Base-by-base conservation (phyloP, 2,888 invertebrate species). In the Aplocera efformata region DNA sequence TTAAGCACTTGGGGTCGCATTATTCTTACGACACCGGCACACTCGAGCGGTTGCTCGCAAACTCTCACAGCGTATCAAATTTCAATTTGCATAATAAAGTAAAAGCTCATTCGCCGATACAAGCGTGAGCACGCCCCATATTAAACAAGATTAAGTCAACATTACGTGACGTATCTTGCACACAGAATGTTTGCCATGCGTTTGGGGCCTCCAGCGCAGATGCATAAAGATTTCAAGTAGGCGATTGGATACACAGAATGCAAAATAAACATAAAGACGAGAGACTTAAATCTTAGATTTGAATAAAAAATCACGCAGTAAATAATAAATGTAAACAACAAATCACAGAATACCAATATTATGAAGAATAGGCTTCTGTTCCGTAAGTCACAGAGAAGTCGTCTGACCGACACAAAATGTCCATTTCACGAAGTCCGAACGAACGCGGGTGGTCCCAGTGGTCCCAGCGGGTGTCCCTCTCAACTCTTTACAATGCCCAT, bases 361-460 rank as follows among this genome's bases (percentile, higher is more conserved):
- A 29, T 46, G 25, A 43, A 36, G 17, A 32, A 20, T 10, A 45
- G 22, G 50, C 47, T 50, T 44, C 48, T 44, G 50, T 44, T 36
- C 31, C 28, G 23, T 39, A 23, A 42, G 34, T 33, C 50, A 50
- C 44, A 53, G 42, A 46, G 42, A 41, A 51, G 43, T 43, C 38
- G 48, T 28, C 28, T 8, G 26, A 28, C 50, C 53, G 58, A 52
- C 46, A 53, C 50, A 48, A 53, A 55, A 46, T 56, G 53, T 56
- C 45, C 50, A 50, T 61, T 61, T 60, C 51, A 61, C 50, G 58
- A 54, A 53, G 55, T 40, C 54, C 53, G 46, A 59, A 45, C 52
- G 60, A 50, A 61, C 75, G 67, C 83, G 84, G 84, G 86, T 84
- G 86, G 85, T 83, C 85, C 62, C 82, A 80, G 82, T 83, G 86